Conservation (phyloP, 2,113 vertebrate species). For the Corapipo altera region DNA sequence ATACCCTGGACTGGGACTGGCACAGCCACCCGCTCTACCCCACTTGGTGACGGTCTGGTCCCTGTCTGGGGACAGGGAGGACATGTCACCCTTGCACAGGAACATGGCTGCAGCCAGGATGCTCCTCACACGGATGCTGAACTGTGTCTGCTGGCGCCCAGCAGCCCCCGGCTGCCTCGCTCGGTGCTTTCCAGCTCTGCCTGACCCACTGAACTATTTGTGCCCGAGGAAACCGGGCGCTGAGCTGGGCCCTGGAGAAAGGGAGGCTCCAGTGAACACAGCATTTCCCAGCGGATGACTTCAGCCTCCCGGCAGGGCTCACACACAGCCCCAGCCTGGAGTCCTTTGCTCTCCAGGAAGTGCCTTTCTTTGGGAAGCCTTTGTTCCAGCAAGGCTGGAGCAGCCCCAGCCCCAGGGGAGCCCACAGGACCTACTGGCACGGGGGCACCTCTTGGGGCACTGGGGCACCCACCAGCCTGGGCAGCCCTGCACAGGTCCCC, state of each 20-base stretch:
- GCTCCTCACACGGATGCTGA: not conserved
- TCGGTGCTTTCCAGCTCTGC: not conserved
- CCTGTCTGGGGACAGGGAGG: rapidly evolving
- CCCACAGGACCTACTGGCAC: rapidly evolving
- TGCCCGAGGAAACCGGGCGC: not conserved
- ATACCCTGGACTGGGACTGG: not conserved
- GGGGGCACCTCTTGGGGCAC: not conserved
- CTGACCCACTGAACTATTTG: conserved; percentile 32
- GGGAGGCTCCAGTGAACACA: not conserved
- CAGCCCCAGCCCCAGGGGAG: not conserved
- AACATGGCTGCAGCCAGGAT: not conserved
- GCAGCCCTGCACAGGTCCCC: not conserved
- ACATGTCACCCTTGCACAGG: not conserved
- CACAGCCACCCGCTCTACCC: rapidly evolving
- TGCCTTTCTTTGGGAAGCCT: conserved; percentile 40
- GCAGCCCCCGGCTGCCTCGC: not conserved
- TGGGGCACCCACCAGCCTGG: not conserved
- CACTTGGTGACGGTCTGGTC: not conserved
- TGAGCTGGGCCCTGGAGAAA: not conserved
- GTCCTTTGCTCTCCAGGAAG: conserved; percentile 56
- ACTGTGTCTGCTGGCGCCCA: rapidly evolving
- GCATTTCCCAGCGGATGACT: conserved; percentile 48
- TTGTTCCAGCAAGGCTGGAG: conserved; percentile 26
- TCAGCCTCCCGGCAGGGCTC: conserved; percentile 11
- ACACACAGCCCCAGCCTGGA: not conserved